Percentiles rank a stretch among this genome's conserved stretches.
Evolutionary conservation across 2,888 invertebrate genomes (phyloP).

Genomic region (Scelioninae gen. 1): DNA sequence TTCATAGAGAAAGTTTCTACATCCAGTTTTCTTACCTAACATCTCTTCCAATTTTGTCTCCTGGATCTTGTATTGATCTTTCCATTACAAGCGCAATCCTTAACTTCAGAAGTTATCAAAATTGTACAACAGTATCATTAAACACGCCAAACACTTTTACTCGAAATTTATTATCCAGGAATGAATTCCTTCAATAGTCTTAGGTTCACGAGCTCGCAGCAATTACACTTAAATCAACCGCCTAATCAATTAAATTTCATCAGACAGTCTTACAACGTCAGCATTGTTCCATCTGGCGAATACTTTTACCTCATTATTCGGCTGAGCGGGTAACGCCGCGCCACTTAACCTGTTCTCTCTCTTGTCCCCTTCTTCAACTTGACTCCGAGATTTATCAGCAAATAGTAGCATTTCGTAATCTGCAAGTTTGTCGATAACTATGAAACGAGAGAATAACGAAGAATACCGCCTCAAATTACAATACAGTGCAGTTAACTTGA

Average conservation of each 20-base stretch:
- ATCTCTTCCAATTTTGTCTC: too few relatives aligned
- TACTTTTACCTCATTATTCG: constrained; percentile 67
- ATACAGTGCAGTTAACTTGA: constrained; percentile 41
- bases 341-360: too few relatives aligned
- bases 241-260: constrained; percentile 66
- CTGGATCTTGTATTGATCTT: constrained; percentile 17
- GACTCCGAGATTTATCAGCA: constrained; percentile 49
- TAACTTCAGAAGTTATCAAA: constrained; percentile 13
- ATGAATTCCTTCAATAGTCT: constrained; percentile 8
- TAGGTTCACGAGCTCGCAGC: constrained; percentile 33
- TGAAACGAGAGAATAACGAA: constrained; percentile 63
- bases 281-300: constrained; percentile 57
- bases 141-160: constrained; percentile 12
- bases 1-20: too few relatives aligned
- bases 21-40: too few relatives aligned
- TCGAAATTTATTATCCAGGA: constrained; percentile 42
- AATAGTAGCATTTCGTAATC: constrained; percentile 58
- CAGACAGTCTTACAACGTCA: constrained; percentile 51
- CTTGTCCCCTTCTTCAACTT: too few relatives aligned
- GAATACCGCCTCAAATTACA: constrained; percentile 53
- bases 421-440: constrained; percentile 65
- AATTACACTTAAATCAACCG: constrained; percentile 63
- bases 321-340: constrained; percentile 37
- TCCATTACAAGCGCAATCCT: constrained; percentile 16
- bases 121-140: constrained; percentile 40